Percentiles rank a stretch among this genome's conserved stretches.
Evolutionary conservation across 2,888 invertebrate genomes (phyloP).

Genomic region (Patella pellucida): DNA sequence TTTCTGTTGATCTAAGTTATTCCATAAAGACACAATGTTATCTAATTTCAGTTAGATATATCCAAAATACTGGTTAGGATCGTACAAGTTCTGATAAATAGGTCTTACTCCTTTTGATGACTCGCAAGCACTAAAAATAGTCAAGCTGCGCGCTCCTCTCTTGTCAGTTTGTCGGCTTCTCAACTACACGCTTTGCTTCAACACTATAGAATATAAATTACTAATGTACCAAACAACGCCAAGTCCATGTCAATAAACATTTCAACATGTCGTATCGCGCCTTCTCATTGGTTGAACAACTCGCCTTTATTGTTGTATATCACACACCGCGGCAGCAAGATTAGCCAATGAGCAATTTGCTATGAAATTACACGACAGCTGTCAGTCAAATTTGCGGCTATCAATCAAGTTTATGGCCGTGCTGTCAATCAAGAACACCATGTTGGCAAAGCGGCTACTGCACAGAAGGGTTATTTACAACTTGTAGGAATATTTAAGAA

Average conservation of each 20-base stretch:
- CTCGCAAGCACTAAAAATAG: too few species aligned
- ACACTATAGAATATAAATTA: conserved; percentile 9
- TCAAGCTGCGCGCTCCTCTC: too few species aligned
- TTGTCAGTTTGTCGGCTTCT: not conserved
- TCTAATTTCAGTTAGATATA: too few species aligned
- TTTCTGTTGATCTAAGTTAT: too few species aligned
- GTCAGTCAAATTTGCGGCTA: conserved; percentile 5
- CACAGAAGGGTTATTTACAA: too few species aligned
- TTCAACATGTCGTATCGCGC: not conserved
- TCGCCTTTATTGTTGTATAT: not conserved
- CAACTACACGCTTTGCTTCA: not conserved
- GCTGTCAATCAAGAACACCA: not conserved
- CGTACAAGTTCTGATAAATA: too few species aligned
- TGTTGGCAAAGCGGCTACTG: too few species aligned
- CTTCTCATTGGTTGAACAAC: conserved; percentile 3
- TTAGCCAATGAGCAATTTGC: not conserved
- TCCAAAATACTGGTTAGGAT: too few species aligned
- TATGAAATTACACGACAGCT: conserved; percentile 1
- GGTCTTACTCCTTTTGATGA: too few species aligned
- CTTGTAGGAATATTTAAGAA: too few species aligned
- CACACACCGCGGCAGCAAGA: not conserved
- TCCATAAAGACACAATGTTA: too few species aligned
- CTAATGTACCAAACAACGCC: conserved; percentile 5
- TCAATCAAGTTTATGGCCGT: not conserved
- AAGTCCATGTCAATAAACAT: not conserved